Evolutionary conservation across 2,113 vertebrate species (phyloP), one percentile per base, ranked within the genome.

Genomic region (Zosterops borbonicus): DNA sequence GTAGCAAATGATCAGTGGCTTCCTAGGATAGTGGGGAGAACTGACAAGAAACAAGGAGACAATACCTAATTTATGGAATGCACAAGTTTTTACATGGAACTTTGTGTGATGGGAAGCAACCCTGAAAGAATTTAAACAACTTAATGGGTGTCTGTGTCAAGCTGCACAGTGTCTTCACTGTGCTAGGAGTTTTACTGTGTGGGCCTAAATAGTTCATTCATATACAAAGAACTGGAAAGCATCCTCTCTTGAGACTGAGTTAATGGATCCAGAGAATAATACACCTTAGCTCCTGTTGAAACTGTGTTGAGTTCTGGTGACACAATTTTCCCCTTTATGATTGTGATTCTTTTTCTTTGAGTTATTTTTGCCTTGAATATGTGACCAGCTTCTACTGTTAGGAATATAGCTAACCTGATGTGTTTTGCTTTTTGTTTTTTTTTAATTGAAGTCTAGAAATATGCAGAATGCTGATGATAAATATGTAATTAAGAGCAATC

Each of bases 111-210:
- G 14, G 21, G 5, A 77, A 91, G 14, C 31, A 81, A 73, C 15
- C 5, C 11, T 41, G 17, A 28, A 83, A n/a, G 5, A 77, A 69
- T 31, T 77, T 37, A 49, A 31, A 42, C 14, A 73, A 37, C 9
- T 64, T 76, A 83, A 37, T 42, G 10, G 4, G 28, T 46, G 14
- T 56, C 64, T 87, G 14, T 35, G 9, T 42, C 58, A 75, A 75
- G 28, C 12, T 60, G 37, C 15, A 20, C 22, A 3, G 1, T 24
- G 6, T 13, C 44, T 87, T 91, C 12, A 65, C 18, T 53, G 22
- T 3, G 1, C 25, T 44, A 46, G 7, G 28, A 60, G 9, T 46
- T 77, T 53, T 77, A 52, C 9, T 56, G 8, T 0, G 0, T 49
- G n/a, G 22, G 47, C 7, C n/a, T 69, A 41, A 64, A 28, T 0